phyloP scores from a whole-genome alignment of 2,888 invertebrate genomes.

The Altica lythri region DNA sequence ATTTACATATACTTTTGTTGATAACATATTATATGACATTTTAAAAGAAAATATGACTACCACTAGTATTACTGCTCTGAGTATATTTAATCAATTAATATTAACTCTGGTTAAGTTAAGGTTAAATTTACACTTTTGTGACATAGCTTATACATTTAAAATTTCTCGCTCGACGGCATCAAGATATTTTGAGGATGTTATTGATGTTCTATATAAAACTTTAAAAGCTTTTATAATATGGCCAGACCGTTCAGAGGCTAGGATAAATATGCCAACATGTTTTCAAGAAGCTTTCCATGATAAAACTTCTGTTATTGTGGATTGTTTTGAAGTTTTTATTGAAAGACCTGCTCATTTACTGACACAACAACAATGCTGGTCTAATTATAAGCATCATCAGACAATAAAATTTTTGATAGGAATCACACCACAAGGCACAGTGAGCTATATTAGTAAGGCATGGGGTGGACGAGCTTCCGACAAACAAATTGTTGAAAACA shows the following conservation, averaged over 20 bases:
- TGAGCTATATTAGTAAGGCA: constrained; percentile 30
- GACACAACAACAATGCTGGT: constrained; percentile 28
- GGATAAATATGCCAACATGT: constrained; percentile 31
- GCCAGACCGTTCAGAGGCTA: constrained; percentile 24
- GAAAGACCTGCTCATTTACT: constrained; percentile 21
- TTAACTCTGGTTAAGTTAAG: too few species aligned
- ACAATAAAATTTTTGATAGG: constrained; percentile 26
- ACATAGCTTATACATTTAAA: too few species aligned
- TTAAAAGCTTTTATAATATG: too few species aligned
- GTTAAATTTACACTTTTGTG: too few species aligned
- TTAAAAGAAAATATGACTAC: too few species aligned
- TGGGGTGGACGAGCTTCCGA: constrained; percentile 33
- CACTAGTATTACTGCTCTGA: too few species aligned
- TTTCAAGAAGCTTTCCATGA: constrained; percentile 34
- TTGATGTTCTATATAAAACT: too few species aligned
- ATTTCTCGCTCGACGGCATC: too few species aligned
- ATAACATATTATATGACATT: too few species aligned
- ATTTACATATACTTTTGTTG: too few species aligned
- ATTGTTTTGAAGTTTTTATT: constrained; percentile 18
- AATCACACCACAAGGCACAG: constrained; percentile 30
- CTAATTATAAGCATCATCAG: constrained; percentile 27
- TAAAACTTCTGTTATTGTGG: constrained; percentile 28
- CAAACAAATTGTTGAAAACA: constrained; percentile 24
- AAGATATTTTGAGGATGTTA: too few species aligned
- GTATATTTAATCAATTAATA: too few species aligned